A percentile compares a stretch with the other conserved stretches of the same genome.
These are phyloP conservation scores for Odiellus spinosus DNA, from an alignment of 2,888 invertebrate species.

Conservation along the genomic window DNA sequence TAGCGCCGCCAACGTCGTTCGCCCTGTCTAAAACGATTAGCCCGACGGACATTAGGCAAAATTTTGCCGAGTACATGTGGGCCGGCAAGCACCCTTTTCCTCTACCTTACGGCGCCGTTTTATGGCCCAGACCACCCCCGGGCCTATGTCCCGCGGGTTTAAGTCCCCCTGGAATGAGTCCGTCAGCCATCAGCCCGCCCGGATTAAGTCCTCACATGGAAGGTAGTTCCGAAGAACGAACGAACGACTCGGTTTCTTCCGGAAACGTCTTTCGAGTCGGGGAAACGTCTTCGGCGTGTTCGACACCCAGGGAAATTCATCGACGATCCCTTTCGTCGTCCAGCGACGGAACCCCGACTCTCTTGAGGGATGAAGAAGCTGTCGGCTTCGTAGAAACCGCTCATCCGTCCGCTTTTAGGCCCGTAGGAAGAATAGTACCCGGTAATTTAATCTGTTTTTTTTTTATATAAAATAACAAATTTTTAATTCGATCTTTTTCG, in stretches of 20 bases:
- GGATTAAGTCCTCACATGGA: too few species aligned
- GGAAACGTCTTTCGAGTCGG: background rate
- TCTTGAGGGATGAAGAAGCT: conserved; percentile 5
- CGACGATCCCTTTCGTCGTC: conserved; percentile 13
- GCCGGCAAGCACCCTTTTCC: conserved; percentile 18
- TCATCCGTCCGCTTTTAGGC: conserved; percentile 16
- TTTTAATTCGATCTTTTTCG: too few species aligned
- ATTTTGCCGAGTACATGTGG: conserved; percentile 22
- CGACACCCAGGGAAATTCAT: conserved; percentile 1
- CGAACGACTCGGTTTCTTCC: too few species aligned
- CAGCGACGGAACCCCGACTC: conserved; percentile 13
- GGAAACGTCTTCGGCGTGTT: background rate
- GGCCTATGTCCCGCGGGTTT: conserved; percentile 10
- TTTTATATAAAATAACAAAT: too few species aligned
- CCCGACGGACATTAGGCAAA: conserved; percentile 14
- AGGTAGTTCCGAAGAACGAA: too few species aligned
- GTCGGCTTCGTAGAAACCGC: conserved; percentile 10
- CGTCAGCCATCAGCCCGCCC: too few species aligned
- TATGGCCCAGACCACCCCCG: conserved; percentile 17
- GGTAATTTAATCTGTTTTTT: too few species aligned
- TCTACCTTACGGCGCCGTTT: conserved; percentile 18
- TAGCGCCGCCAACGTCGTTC: conserved; percentile 8
- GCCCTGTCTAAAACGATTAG: conserved; percentile 8
- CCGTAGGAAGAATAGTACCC: conserved; percentile 10
- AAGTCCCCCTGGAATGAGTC: background rate